phyloP scores from a whole-genome alignment of 1,140 invertebrate species.

The Reticulitermes speratus region DNA sequence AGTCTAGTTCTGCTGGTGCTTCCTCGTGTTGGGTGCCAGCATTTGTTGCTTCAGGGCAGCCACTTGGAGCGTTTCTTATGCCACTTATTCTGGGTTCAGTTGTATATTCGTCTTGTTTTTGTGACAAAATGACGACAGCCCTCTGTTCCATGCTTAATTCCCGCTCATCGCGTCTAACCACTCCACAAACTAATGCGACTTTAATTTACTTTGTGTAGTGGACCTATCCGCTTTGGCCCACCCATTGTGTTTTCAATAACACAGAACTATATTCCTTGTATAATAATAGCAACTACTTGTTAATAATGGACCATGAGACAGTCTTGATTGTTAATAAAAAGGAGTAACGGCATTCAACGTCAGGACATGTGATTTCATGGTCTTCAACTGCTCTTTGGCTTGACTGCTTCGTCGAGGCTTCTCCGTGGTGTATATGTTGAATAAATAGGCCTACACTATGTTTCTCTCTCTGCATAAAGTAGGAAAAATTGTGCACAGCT shows the following conservation, averaged over 20 bases:
- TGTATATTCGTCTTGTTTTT: background rate
- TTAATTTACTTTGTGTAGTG: conserved; percentile 26
- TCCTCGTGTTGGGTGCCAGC: too few relatives aligned
- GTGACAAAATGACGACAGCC: conserved; percentile 14
- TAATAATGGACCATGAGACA: conserved; percentile 16
- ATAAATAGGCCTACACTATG: too few relatives aligned
- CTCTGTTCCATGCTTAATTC: background rate
- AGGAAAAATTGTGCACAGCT: too few relatives aligned
- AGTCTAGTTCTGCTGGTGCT: too few relatives aligned
- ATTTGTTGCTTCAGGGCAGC: too few relatives aligned
- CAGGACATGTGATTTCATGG: conserved; percentile 10
- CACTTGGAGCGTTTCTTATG: background rate
- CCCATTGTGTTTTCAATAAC: conserved; percentile 31
- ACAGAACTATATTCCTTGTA: conserved; percentile 11
- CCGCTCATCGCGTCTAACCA: background rate
- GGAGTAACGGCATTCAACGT: background rate
- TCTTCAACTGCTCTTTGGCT: background rate
- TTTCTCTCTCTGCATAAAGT: too few relatives aligned
- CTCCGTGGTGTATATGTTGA: too few relatives aligned
- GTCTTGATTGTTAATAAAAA: conserved; percentile 11
- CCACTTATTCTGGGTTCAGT: background rate
- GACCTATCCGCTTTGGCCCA: background rate
- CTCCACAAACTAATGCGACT: conserved; percentile 29
- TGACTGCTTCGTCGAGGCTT: background rate
- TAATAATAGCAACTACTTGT: conserved; percentile 4